Evolutionary conservation across 2,113 vertebrate species (phyloP).

Genomic region (Diglossa brunneiventris): DNA sequence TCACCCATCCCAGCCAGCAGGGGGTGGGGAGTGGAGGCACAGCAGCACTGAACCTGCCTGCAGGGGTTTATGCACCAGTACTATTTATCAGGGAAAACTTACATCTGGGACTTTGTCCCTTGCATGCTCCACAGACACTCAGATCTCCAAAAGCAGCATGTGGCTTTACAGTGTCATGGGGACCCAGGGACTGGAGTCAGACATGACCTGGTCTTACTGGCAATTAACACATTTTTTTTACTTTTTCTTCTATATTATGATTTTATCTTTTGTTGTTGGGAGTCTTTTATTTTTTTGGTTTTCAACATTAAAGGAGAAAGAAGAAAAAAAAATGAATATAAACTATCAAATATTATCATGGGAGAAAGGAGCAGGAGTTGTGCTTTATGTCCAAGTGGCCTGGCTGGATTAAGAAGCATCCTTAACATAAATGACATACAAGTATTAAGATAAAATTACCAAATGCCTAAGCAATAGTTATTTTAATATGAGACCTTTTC

Average conservation of each 20-base stretch:
- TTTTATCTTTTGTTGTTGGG: background rate
- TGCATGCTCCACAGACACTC: background rate
- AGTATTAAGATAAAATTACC: constrained; percentile 1
- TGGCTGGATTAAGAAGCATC: constrained; percentile 5
- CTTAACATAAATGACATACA: background rate
- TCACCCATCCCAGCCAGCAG: background rate
- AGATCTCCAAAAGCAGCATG: background rate
- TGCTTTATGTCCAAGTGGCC: background rate
- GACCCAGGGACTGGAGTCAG: rapidly evolving
- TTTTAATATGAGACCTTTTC: constrained; percentile 29
- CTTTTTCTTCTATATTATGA: background rate
- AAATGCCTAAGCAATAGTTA: background rate
- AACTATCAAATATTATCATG: background rate
- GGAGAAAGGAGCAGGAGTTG: background rate
- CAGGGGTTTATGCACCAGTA: background rate
- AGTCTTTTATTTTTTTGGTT: background rate
- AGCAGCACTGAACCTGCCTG: background rate
- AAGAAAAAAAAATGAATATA: background rate
- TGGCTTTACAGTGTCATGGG: background rate
- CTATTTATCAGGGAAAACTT: background rate
- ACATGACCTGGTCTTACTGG: background rate
- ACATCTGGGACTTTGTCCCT: background rate
- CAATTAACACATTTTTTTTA: background rate
- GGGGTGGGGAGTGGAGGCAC: background rate
- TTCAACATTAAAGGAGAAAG: background rate